phyloP scores from a whole-genome alignment of 2,113 vertebrate genomes.

The Hydropotes inermis region DNA sequence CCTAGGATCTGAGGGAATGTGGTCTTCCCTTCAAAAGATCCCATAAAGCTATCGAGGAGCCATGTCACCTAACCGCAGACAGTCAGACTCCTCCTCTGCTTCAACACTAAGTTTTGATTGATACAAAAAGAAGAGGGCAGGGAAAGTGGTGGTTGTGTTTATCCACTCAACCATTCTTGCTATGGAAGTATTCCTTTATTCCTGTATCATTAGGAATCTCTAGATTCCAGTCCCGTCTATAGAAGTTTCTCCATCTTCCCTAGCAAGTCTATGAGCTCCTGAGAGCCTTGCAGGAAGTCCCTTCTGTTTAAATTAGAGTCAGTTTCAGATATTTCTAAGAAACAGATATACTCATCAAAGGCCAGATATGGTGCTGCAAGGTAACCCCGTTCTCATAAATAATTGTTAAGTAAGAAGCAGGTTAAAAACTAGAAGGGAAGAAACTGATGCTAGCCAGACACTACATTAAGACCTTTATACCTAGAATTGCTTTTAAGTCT shows the following conservation, averaged over 20 bases:
- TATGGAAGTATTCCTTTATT: neutral
- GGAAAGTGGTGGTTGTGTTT: neutral
- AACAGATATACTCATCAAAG: neutral
- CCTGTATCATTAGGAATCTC: neutral
- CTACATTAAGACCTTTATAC: neutral
- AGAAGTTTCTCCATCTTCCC: neutral
- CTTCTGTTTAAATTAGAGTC: neutral
- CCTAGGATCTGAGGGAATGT: neutral
- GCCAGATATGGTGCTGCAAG: neutral
- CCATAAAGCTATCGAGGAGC: neutral
- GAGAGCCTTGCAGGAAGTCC: neutral
- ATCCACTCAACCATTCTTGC: neutral
- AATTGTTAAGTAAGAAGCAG: neutral
- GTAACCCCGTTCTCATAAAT: neutral
- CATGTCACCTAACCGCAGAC: neutral
- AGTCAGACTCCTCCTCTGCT: neutral
- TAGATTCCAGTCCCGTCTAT: neutral
- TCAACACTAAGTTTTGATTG: neutral
- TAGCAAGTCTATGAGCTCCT: neutral
- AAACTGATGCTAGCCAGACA: neutral
- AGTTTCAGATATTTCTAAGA: neutral
- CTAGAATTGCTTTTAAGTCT: neutral
- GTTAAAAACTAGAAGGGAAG: neutral
- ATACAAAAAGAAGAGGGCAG: neutral
- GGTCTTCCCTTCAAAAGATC: neutral